Percentiles rank a stretch among this genome's conserved stretches.
Conservation (phyloP, 1,140 invertebrate species). For the Drosophila suzukii region DNA sequence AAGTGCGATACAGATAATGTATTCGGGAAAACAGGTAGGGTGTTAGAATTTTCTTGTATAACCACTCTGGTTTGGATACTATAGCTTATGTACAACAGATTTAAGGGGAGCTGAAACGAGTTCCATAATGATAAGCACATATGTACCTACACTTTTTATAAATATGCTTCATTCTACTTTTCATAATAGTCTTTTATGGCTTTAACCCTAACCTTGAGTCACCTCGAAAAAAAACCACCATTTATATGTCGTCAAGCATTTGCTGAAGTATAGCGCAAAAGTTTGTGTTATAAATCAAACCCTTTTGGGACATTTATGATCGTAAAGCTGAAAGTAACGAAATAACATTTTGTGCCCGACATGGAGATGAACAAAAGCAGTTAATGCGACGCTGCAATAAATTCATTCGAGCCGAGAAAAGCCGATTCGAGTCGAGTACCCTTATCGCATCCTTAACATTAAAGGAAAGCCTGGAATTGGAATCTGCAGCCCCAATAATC, state of each 20-base stretch:
- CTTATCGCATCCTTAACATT: slow-evolving; percentile 40
- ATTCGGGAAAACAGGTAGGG: too few species aligned
- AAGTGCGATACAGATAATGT: too few species aligned
- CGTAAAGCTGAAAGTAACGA: slow-evolving; percentile 77
- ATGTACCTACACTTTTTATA: neutral
- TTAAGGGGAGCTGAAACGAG: too few species aligned
- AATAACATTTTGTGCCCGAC: slow-evolving; percentile 55
- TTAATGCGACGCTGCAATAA: slow-evolving; percentile 61
- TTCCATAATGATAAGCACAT: neutral
- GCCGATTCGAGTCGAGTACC: slow-evolving; percentile 45
- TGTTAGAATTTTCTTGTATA: too few species aligned
- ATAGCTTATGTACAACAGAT: too few species aligned
- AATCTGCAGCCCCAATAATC: slow-evolving; percentile 20
- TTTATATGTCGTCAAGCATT: slow-evolving; percentile 19
- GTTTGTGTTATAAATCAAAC: slow-evolving; percentile 80
- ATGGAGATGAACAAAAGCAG: slow-evolving; percentile 61
- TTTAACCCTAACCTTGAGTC: neutral
- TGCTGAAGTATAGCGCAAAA: slow-evolving; percentile 55
- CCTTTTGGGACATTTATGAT: slow-evolving; percentile 81
- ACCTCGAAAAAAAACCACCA: slow-evolving; percentile 5
- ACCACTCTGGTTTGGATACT: too few species aligned
- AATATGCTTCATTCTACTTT: too few species aligned
- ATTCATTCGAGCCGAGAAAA: slow-evolving; percentile 44
- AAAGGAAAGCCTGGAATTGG: slow-evolving; percentile 23
- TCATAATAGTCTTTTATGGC: neutral